These are phyloP conservation scores for Cherax destructor DNA, from an alignment of 1,140 invertebrate species.

Conservation along the genomic window DNA sequence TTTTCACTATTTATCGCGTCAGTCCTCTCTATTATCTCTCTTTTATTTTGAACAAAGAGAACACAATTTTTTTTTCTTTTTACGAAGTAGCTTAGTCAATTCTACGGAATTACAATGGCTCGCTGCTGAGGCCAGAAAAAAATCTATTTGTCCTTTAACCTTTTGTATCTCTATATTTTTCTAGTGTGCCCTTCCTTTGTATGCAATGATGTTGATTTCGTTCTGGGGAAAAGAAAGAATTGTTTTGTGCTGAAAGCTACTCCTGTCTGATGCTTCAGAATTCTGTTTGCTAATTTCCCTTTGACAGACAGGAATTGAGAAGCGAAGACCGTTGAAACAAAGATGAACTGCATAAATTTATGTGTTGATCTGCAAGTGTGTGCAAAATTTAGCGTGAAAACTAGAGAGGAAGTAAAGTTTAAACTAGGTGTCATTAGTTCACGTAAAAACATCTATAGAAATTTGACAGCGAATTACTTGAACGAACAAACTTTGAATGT, in stretches of 20 bases:
- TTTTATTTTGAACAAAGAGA: background rate
- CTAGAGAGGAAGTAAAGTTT: no score
- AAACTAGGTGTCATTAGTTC: no score
- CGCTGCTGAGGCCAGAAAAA: background rate
- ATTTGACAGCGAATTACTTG: no score
- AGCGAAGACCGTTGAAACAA: background rate
- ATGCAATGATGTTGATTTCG: conserved; percentile 2
- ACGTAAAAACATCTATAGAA: no score
- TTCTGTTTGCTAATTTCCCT: background rate
- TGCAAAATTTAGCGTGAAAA: no score
- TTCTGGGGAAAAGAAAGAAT: background rate
- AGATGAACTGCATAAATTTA: no score
- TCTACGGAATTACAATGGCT: background rate
- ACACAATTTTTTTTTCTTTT: background rate
- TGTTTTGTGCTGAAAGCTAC: background rate
- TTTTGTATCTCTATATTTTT: background rate
- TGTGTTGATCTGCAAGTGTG: no score
- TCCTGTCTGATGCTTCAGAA: background rate
- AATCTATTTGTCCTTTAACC: background rate
- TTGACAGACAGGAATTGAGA: background rate
- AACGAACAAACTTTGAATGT: no score
- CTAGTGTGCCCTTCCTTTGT: background rate
- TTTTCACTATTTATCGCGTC: background rate
- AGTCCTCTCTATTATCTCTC: background rate
- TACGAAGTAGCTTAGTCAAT: background rate